Percentiles rank a stretch among this genome's conserved stretches.
Evolutionary conservation across 2,888 invertebrate species (phyloP).

Genomic region (Ennomos quercinarius): DNA sequence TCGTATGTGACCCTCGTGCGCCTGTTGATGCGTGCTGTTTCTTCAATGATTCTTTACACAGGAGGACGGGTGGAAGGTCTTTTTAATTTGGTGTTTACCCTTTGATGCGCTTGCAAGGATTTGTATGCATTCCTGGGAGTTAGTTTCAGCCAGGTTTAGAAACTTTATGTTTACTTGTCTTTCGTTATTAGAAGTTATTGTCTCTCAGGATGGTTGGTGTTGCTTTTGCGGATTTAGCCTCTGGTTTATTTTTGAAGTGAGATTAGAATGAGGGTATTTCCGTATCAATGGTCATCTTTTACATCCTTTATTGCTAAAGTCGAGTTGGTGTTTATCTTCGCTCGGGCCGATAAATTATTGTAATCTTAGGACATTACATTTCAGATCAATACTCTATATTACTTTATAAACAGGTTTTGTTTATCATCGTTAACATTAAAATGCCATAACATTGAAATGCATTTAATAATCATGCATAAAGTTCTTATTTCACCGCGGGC

Average conservation of each 20-base stretch:
- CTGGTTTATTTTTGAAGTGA: conserved; percentile 5
- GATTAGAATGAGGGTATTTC: neutral
- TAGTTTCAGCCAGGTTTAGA: conserved; percentile 37
- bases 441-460: too few species aligned
- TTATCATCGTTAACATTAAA: too few species aligned
- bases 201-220: conserved; percentile 21
- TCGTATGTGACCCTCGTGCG: conserved; percentile 42
- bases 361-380: too few species aligned
- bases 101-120: conserved; percentile 41
- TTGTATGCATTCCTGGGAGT: conserved; percentile 45
- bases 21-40: conserved; percentile 22
- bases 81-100: conserved; percentile 39
- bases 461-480: too few species aligned
- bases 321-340: too few species aligned
- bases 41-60: conserved; percentile 21
- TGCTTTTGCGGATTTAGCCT: conserved; percentile 26
- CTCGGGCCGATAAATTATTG: too few species aligned
- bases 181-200: conserved; percentile 21
- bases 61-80: conserved; percentile 32
- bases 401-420: too few species aligned
- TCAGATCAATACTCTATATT: too few species aligned
- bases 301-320: too few species aligned
- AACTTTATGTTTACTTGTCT: conserved; percentile 31
- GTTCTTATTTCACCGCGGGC: neutral
- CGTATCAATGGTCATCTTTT: neutral